Base-by-base conservation (phyloP, 2,113 vertebrate species). In the Chaenocephalus aceratus region DNA sequence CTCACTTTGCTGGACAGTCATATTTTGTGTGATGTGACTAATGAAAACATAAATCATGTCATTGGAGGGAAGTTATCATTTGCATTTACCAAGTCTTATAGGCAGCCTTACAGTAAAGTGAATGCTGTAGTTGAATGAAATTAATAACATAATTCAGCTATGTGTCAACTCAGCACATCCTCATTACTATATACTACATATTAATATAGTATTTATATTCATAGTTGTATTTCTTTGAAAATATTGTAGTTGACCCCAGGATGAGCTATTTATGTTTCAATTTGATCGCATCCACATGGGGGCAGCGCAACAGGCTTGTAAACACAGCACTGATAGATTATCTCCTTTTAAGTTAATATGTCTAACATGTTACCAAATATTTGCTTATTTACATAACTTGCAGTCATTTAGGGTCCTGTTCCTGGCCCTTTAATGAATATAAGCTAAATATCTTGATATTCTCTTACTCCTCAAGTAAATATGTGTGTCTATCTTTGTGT, bases 1-100 rank as follows among this genome's bases (percentile, higher is more conserved):
- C 60, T 85, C 60, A 58, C 41, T 88, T 76, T 75, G 52, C 18
- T 51, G 13, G 12, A 67, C 54, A 46, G n/a, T 36, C 53, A 52
- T 56, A 46, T 68, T 62, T 54, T 58, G 11, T 21, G 21, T 41
- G 6, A 57, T 0, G 14, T 30, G 30, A 30, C 3, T 30, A 30
- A 30, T 74, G 15, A 61, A 77, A 81, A 71, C 44, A 67, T 14
- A 44, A 34, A 51, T 16, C 26, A 18, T 51, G 10, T 48, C 41
- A 23, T 45, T 21, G 46, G 44, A 46, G 36, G 11, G 4, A 44
- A 6, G 41, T 57, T 72, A 10, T 10, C 13, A 13, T 54, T 6
- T 52, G 10, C 49, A 1, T 69, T 23, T 52, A 10, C 46, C 18
- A n/a, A 2, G 21, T 56, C 49, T 54, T 44, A 30, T 30, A 30